These are phyloP conservation scores for Numenius arquata DNA, from an alignment of 2,113 vertebrate species.

Conservation along the genomic window DNA sequence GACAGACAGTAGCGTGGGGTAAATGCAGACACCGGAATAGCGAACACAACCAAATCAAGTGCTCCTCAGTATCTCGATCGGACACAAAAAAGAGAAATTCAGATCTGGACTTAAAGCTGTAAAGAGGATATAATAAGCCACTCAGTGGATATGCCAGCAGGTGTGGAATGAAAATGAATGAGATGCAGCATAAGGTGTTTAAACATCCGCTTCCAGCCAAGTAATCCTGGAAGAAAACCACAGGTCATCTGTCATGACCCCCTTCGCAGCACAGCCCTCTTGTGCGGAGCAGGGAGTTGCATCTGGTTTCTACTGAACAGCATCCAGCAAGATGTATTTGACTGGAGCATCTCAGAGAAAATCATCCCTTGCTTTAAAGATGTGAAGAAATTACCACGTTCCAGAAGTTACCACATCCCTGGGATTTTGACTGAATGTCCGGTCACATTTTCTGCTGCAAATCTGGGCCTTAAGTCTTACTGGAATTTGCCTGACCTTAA, in stretches of 20 bases:
- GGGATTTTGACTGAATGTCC: slow-evolving; percentile 30
- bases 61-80: neutral
- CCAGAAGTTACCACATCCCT: slow-evolving; percentile 41
- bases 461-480: neutral
- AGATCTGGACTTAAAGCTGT: neutral
- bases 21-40: neutral
- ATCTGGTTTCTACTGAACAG: neutral
- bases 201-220: slow-evolving; percentile 23
- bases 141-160: neutral
- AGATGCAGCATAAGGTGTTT: slow-evolving; percentile 15
- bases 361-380: neutral
- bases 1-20: neutral
- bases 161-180: slow-evolving; percentile 6
- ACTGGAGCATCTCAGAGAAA: slow-evolving; percentile 40
- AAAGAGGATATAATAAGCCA: neutral
- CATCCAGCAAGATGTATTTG: neutral
- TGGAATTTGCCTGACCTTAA: slow-evolving; percentile 44
- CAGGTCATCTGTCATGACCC: neutral
- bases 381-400: neutral
- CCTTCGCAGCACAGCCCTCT: neutral
- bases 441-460: slow-evolving; percentile 30
- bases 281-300: neutral
- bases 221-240: slow-evolving; percentile 18
- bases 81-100: neutral
- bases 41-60: neutral